A percentile compares a stretch with the other conserved stretches of the same genome.
phyloP scores from a whole-genome alignment of 2,113 vertebrate genomes.

The Macquaria ambigua region DNA sequence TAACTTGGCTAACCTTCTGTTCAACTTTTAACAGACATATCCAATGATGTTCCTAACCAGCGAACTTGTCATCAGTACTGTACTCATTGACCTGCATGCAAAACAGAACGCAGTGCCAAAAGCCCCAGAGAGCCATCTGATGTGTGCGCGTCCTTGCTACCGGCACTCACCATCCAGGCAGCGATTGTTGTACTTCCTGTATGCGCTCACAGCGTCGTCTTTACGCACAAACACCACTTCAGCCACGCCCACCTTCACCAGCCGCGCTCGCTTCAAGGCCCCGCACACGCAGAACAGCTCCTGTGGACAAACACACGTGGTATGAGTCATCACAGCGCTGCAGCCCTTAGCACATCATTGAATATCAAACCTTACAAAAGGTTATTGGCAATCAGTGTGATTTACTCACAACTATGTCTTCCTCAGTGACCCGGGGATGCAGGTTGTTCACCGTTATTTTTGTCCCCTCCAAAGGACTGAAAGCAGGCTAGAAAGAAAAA shows the following conservation, averaged over 20 bases:
- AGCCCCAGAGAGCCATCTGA: not conserved
- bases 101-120: slow-evolving; percentile 1
- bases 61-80: not conserved
- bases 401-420: slow-evolving; percentile 96
- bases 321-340: slow-evolving; percentile 22
- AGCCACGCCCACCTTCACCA: slow-evolving; percentile 94
- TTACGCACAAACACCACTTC: slow-evolving; percentile 98
- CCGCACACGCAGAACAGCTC: slow-evolving; percentile 98
- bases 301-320: slow-evolving; percentile 75
- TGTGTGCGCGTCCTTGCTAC: slow-evolving; percentile 19
- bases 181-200: slow-evolving; percentile 99
- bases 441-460: slow-evolving; percentile 99
- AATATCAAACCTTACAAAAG: not conserved
- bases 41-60: not conserved
- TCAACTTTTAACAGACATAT: not conserved
- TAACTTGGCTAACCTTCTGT: not conserved
- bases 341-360: not conserved
- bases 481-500: slow-evolving; percentile 82
- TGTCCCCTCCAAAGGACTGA: slow-evolving; percentile 97
- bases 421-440: slow-evolving; percentile 96
- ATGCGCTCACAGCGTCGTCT: slow-evolving; percentile 95
- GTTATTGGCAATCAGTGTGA: not conserved
- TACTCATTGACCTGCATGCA: not conserved
- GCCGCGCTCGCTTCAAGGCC: slow-evolving; percentile 94
- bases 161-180: slow-evolving; percentile 93